phyloP scores from a whole-genome alignment of 2,113 vertebrate species.

The Mormoops blainvillei region DNA sequence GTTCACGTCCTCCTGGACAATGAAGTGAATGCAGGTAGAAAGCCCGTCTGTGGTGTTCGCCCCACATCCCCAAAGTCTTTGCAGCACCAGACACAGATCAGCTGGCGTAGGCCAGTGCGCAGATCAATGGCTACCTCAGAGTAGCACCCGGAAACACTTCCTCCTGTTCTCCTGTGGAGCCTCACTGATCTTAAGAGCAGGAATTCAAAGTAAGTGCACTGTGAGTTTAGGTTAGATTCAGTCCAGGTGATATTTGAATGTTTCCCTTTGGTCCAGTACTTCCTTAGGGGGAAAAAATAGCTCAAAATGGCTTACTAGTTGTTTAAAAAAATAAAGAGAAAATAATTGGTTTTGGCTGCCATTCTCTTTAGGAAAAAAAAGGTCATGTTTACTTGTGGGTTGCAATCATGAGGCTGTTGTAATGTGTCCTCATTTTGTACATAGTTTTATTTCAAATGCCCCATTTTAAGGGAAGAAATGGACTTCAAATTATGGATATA shows the following conservation, averaged over 20 bases:
- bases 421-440: background rate
- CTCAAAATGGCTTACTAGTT: background rate
- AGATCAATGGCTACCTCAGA: background rate
- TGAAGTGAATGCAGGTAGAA: background rate
- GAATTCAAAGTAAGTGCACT: background rate
- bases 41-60: background rate
- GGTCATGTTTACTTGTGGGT: background rate
- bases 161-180: background rate
- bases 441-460: background rate
- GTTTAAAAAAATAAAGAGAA: background rate
- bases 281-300: background rate
- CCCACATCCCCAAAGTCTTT: background rate
- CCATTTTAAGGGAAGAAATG: background rate
- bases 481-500: background rate
- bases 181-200: background rate
- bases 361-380: background rate
- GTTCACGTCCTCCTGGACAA: background rate
- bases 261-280: background rate
- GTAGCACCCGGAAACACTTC: background rate
- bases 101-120: background rate
- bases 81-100: background rate
- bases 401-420: background rate
- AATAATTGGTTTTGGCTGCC: background rate
- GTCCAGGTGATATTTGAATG: background rate
- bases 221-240: background rate